A percentile compares a stretch with the other conserved stretches of the same genome.
phyloP scores from a whole-genome alignment of 1,140 invertebrate species.

The Zeugodacus cucurbitae region DNA sequence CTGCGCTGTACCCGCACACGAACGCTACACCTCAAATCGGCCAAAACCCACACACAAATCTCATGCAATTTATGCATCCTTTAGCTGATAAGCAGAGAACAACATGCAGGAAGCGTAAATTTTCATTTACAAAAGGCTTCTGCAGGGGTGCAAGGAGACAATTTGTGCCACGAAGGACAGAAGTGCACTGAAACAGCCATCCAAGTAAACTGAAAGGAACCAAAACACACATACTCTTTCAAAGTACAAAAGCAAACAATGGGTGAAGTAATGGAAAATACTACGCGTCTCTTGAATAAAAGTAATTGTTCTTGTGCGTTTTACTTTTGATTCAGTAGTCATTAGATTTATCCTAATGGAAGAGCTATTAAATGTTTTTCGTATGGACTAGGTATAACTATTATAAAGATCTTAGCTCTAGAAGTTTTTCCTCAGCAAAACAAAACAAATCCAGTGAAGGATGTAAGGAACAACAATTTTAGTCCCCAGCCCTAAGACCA shows the following conservation, averaged over 20 bases:
- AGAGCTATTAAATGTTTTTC: too few species aligned
- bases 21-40: neutral
- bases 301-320: neutral
- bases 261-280: neutral
- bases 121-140: neutral
- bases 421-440: too few species aligned
- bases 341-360: too few species aligned
- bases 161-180: neutral
- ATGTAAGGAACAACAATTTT: too few species aligned
- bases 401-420: too few species aligned
- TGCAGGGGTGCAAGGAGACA: neutral
- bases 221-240: too few species aligned
- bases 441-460: too few species aligned
- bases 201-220: too few species aligned
- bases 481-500: too few species aligned
- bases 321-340: neutral
- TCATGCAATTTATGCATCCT: slow-evolving; percentile 19
- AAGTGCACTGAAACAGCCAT: neutral
- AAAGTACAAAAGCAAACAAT: neutral
- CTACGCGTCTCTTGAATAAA: neutral
- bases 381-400: too few species aligned
- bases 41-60: neutral
- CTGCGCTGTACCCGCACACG: neutral
- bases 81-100: neutral
- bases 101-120: neutral